Evolutionary conservation across 1,140 invertebrate genomes (phyloP).

Genomic region (Pararge aegeria): DNA sequence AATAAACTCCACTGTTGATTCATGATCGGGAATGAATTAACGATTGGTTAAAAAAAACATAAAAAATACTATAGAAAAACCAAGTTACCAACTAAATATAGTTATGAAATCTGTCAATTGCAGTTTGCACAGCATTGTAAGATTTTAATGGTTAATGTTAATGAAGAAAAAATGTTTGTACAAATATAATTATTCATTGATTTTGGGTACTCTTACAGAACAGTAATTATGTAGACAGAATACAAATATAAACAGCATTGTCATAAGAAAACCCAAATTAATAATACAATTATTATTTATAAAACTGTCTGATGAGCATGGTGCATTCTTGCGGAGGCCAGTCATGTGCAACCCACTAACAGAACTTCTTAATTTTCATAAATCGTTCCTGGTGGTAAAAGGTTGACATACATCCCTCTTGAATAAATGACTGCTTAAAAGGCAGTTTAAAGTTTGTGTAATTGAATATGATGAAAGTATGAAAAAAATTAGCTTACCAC

Average conservation of each 20-base stretch:
- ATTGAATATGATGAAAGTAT: neutral
- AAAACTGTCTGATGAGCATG: too few species aligned
- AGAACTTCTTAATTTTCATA: too few species aligned
- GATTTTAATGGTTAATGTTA: neutral
- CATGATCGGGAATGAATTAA: conserved; percentile 19
- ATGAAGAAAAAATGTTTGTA: neutral
- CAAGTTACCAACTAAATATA: conserved; percentile 7
- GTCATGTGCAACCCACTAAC: too few species aligned
- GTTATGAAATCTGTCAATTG: conserved; percentile 56
- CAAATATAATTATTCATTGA: neutral
- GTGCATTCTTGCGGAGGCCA: too few species aligned
- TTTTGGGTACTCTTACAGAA: neutral
- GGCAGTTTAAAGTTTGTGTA: neutral
- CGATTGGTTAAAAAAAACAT: conserved; percentile 9
- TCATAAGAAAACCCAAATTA: too few species aligned
- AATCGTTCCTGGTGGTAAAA: too few species aligned
- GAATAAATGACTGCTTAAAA: too few species aligned
- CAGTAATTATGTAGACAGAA: too few species aligned
- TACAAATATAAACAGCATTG: too few species aligned
- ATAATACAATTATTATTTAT: too few species aligned
- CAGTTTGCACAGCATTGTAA: conserved; percentile 52
- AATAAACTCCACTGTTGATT: conserved; percentile 15
- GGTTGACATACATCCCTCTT: too few species aligned
- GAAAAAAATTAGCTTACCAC: conserved; percentile 61
- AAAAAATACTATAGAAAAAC: conserved; percentile 7